Evolutionary conservation across 1,140 invertebrate species (phyloP), one percentile per base, ranked within the genome.

Genomic region (Bicyclus anynana): DNA sequence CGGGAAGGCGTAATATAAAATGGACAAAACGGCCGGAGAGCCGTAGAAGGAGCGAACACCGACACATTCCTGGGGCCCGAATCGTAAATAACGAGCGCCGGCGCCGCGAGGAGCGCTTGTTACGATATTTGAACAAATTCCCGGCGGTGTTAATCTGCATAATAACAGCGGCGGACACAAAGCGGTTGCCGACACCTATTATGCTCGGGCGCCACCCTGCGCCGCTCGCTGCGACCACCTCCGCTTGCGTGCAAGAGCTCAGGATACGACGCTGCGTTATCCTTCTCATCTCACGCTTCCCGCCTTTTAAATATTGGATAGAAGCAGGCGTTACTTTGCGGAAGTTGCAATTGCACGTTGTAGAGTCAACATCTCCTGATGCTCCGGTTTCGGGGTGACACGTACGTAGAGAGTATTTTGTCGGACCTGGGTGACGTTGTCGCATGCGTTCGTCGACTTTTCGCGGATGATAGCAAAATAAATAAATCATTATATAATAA

Each of bases 121-220:
- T 84, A 85, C 77, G 80, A 84, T 87, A 83, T 85, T 81, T 84
- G 82, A 81, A 87, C 84, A 84, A 84, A 87, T 84, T 85, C 82
- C 81, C 81, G 82, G 67, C 82, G 81, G 82, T 85, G 84, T 85
- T 85, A 87, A 87, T 87, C 84, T 87, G 84, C 84, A 87, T 87
- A 87, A 87, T 87, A 85, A 85, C 80, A 85, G 80, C 78, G 74
- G 72, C 79, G 72, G 73, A 59, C 63, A 79, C 81, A 84, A 87
- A 84, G 83, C 79, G 72, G 51, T 76, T 65, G 77, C 80, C 80
- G 82, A 76, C 75, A 74, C 67, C 75, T 77, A 86, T 85, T 85
- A 85, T 73, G 69, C 74, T 59, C 77, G 72, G 80, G 78, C 80
- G 81, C 80, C 80, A 82, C 67, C 67, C 72, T 65, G 68, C 69